Conservation (phyloP, 2,888 invertebrate species). For the Kryphioiulus occultus region DNA sequence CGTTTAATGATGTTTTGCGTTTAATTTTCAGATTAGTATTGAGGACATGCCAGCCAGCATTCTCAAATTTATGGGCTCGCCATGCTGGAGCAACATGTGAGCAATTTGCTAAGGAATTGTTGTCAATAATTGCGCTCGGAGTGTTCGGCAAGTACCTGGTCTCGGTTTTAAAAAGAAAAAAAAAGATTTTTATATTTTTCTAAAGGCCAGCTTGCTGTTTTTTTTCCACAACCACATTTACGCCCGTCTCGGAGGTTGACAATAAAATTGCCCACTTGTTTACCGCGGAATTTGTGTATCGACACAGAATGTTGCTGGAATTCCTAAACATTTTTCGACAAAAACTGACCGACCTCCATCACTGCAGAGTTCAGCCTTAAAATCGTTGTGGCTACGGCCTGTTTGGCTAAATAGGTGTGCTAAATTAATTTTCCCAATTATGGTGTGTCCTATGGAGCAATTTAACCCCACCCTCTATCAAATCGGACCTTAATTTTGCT, state of each 20-base stretch:
- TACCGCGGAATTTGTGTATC: background rate
- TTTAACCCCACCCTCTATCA: background rate
- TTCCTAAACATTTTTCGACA: background rate
- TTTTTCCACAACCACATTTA: background rate
- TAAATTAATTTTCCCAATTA: background rate
- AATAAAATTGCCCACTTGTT: constrained; percentile 5
- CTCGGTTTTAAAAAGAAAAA: background rate
- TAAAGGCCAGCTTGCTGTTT: background rate
- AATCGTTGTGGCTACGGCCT: background rate
- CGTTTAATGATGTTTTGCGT: background rate
- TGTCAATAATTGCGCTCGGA: background rate
- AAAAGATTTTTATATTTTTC: background rate
- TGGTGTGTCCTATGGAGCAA: background rate
- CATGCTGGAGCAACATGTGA: background rate
- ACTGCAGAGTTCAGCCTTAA: background rate
- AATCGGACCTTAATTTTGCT: constrained; percentile 5
- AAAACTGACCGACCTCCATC: constrained; percentile 5
- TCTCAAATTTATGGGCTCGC: background rate
- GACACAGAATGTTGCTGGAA: background rate
- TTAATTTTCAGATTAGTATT: background rate
- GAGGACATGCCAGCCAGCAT: background rate
- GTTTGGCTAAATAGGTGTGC: background rate
- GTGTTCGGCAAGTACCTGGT: background rate
- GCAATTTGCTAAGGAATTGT: background rate
- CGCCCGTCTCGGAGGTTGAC: constrained; percentile 5